phyloP scores from a whole-genome alignment of 2,888 invertebrate genomes.

The Rotaria socialis region DNA sequence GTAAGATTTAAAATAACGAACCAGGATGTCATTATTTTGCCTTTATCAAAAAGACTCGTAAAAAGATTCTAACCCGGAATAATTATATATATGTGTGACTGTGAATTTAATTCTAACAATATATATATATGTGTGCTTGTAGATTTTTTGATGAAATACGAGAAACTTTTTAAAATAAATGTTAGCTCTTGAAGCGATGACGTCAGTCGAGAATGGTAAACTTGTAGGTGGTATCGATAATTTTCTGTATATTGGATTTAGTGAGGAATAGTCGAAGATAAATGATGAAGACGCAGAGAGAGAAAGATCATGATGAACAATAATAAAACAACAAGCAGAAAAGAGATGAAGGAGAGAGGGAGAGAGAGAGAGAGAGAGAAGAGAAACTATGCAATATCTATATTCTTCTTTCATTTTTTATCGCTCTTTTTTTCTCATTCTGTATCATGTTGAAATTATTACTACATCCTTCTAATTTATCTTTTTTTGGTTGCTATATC shows the following conservation, averaged over 20 bases:
- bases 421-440: neutral
- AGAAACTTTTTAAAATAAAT: neutral
- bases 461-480: neutral
- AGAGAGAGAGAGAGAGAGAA: neutral
- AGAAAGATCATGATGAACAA: neutral
- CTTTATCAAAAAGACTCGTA: constrained; percentile 8
- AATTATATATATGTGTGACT: neutral
- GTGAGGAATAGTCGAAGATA: neutral
- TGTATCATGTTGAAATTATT: neutral
- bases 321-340: constrained; percentile 47
- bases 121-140: neutral
- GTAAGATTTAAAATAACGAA: neutral
- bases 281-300: neutral
- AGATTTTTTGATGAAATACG: neutral
- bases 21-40: neutral
- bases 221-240: neutral
- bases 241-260: neutral
- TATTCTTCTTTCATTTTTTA: neutral
- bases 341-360: constrained; percentile 40
- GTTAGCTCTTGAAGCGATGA: neutral
- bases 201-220: neutral
- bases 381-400: neutral
- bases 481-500: neutral
- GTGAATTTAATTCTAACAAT: neutral
- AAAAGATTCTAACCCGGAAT: neutral